A percentile compares a stretch with the other conserved stretches of the same genome.
Conservation (phyloP, 1,140 invertebrate genomes). For the Drosophila paulistorum region DNA sequence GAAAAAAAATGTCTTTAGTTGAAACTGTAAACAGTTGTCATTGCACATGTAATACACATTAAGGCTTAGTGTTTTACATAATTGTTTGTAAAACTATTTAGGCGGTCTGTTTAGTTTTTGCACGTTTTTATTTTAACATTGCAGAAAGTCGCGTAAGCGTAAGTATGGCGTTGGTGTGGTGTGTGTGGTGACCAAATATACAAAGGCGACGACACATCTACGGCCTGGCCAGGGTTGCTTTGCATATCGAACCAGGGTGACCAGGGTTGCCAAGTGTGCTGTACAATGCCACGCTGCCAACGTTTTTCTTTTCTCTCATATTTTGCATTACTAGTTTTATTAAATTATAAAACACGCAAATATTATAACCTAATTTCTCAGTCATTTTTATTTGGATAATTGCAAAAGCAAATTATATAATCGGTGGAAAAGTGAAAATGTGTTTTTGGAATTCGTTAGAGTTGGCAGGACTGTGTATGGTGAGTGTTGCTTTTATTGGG, state of each 20-base stretch:
- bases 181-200: conserved; percentile 11
- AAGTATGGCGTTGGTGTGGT: conserved; percentile 66
- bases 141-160: conserved; percentile 21
- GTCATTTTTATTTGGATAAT: neutral
- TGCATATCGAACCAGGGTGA: conserved; percentile 15
- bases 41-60: conserved; percentile 31
- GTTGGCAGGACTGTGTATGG: conserved; percentile 42
- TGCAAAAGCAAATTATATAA: conserved; percentile 54
- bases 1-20: conserved; percentile 30
- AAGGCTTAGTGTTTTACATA: conserved; percentile 4
- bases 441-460: neutral
- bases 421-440: conserved; percentile 31
- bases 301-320: neutral
- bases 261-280: conserved; percentile 7
- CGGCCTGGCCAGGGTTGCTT: conserved; percentile 51
- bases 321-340: neutral
- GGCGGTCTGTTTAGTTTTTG: conserved; percentile 29
- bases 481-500: conserved; percentile 31
- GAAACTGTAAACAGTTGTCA: conserved; percentile 34
- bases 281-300: conserved; percentile 53
- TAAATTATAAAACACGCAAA: neutral
- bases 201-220: conserved; percentile 55
- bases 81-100: conserved; percentile 12
- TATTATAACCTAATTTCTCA: neutral
- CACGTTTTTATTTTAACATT: conserved; percentile 37